Evolutionary conservation across 1,140 invertebrate genomes (phyloP), one percentile per base, ranked within the genome.

Genomic region (Ceratina japonica): DNA sequence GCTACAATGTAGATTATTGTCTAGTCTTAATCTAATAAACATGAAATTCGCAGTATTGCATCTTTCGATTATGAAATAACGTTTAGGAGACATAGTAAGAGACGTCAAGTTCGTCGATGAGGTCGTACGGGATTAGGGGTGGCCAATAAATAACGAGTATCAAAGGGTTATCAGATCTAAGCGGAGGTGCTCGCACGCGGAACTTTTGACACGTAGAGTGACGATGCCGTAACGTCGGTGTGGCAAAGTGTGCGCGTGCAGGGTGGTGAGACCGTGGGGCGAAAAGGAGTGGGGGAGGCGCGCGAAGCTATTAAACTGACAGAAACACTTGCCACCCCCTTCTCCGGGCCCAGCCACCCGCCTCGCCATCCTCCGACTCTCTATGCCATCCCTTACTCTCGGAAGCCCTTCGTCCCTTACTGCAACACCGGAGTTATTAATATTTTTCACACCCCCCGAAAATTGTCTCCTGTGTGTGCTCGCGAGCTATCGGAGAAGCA

Each of bases 291-390:
- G 44, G 78, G 79, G 75, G 82, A 66, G 65, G 70, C 63, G 84
- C 87, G 90, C 90, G 89, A 92, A 92, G 90, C 91, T 92, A 93
- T 93, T 93, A 93, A 93, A 93, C 92, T 93, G 92, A 93, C 92
- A 93, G 92, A 93, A 92, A 93, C 92, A 92, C 92, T 93, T 93
- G 92, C 91, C 91, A 91, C 88, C 91, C 91, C 89, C 88, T 69
- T 10, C 64, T 63, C 70, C 76, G 76, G 62, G 70, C 52, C 69
- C 80, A 54, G 84, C 84, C 80, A 72, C 82, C 83, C 69, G 37
- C 79, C 74, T 75, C 87, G 79, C 84, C 77, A 74, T 79, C 79
- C 73, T 79, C 79, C 73, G 78, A 75, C 73, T 69, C 73, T 69
- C 65, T 70, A 75, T 84, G 76, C 79, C 83, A 82, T 88, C 88